Evolutionary conservation across 92 coral and sea anemone species (phyloP).

Genomic region (Zoanthus gigantus): DNA sequence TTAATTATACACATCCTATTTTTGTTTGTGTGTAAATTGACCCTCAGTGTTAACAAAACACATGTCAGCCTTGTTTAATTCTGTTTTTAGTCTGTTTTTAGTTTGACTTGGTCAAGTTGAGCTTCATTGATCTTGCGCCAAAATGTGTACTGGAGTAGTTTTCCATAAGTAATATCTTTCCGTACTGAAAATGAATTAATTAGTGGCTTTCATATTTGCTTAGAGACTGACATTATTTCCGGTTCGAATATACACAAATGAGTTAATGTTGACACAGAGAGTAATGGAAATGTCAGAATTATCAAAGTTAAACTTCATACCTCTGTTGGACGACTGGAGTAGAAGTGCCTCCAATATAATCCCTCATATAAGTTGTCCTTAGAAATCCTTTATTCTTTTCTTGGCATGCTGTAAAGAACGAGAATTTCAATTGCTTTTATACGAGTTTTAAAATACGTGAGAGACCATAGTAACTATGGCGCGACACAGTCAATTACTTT

Average conservation of each 20-base stretch:
- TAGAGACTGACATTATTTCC: conserved; percentile 27
- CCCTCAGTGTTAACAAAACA: no score
- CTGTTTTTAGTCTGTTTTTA: no score
- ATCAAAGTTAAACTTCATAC: conserved; percentile 36
- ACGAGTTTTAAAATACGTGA: neutral
- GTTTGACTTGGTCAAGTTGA: no score
- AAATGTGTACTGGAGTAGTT: no score
- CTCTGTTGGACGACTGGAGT: conserved; percentile 81
- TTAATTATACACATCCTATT: no score
- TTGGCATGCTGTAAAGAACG: conserved; percentile 55
- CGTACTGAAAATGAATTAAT: neutral
- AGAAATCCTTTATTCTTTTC: conserved; percentile 76
- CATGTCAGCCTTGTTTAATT: no score
- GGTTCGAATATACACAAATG: conserved; percentile 25
- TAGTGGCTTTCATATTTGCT: neutral
- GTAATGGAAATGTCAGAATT: neutral
- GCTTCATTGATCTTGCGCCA: no score
- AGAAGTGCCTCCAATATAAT: conserved; percentile 75
- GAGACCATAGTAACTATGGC: neutral
- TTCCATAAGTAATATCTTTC: neutral
- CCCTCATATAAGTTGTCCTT: conserved; percentile 86
- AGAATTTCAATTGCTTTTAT: neutral
- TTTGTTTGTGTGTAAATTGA: no score
- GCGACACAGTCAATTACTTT: conserved; percentile 4
- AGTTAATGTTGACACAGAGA: neutral